Base-by-base conservation (phyloP, 2,888 invertebrate genomes). In the Escarpia spicata region DNA sequence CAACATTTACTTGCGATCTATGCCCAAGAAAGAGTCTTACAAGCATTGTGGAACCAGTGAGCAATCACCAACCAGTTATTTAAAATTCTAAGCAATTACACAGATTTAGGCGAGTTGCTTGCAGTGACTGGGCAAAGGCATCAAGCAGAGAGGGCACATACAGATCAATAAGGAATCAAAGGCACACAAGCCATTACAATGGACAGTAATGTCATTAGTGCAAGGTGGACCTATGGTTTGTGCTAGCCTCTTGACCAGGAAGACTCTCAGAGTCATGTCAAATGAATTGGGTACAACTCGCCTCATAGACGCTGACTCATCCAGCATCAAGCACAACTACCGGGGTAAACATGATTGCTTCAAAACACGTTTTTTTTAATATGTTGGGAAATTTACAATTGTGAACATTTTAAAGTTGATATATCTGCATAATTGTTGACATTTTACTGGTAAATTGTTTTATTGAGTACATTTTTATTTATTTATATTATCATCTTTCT, bases 131-230 rank as follows among this genome's bases (percentile, higher is more conserved):
- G 75, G 75, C 75, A 75, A 75, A 75, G 19, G 75, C 75, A 75
- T 75, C 75, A 6, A 75, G 19, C 19, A 75, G 26, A 26, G 26
- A 26, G 19, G 2, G 75, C 75, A 19, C 75, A 75, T 75, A 75
- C 75, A 75, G 75, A 75, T 75, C 75, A 75, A 75, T 75, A 75
- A 75, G 75, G 19, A 75, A 75, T 75, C 75, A 75, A 75, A 75
- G 75, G n/a, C n/a, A 3, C 26, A 75, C 75, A 19, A 75, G 75
- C 75, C 75, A 52, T 26, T n/a, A 75, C 26, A 75, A 15, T 26
- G 19, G 26, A 6, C 19, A 75, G 75, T 75, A 75, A 75, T 26
- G 75, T 75, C 75, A 75, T 75, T 75, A 75, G 19, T 19, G 75
- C 19, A 75, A 75, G 75, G 75, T 75, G 75, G 19, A 19, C 75